Percentiles rank a stretch among this genome's conserved stretches.
Conservation (phyloP, 2,113 vertebrate genomes). For the Siniperca chuatsi region DNA sequence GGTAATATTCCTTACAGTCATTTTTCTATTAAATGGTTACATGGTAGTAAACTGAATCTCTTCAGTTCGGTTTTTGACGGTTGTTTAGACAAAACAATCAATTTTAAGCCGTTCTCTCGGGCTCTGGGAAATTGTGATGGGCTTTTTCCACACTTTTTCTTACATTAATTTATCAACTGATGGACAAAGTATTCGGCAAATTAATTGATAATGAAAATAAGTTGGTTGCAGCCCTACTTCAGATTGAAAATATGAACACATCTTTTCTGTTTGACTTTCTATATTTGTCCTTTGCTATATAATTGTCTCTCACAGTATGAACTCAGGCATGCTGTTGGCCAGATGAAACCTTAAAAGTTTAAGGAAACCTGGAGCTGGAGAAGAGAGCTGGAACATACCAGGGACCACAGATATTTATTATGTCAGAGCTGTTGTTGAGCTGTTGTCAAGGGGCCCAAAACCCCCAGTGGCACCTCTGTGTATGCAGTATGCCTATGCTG, state of each 20-base stretch:
- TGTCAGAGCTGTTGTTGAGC: conserved; percentile 42
- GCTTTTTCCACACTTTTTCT: not conserved
- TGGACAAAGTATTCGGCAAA: not conserved
- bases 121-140: not conserved
- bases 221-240: not conserved
- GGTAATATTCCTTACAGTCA: too few relatives aligned
- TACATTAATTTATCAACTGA: not conserved
- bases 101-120: too few relatives aligned
- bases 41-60: not conserved
- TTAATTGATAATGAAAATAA: not conserved
- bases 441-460: conserved; percentile 32
- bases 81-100: not conserved
- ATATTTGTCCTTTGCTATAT: not conserved
- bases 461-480: conserved; percentile 20
- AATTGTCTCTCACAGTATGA: not conserved
- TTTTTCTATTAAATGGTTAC: not conserved
- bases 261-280: not conserved
- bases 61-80: not conserved
- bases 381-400: conserved; percentile 10
- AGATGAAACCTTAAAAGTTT: conserved; percentile 10
- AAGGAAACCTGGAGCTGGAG: not conserved
- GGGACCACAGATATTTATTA: conserved; percentile 45
- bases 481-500: conserved; percentile 44
- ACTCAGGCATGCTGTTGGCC: not conserved
- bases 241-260: not conserved